phyloP scores from a whole-genome alignment of 2,888 invertebrate species.

The Euplexia lucipara region DNA sequence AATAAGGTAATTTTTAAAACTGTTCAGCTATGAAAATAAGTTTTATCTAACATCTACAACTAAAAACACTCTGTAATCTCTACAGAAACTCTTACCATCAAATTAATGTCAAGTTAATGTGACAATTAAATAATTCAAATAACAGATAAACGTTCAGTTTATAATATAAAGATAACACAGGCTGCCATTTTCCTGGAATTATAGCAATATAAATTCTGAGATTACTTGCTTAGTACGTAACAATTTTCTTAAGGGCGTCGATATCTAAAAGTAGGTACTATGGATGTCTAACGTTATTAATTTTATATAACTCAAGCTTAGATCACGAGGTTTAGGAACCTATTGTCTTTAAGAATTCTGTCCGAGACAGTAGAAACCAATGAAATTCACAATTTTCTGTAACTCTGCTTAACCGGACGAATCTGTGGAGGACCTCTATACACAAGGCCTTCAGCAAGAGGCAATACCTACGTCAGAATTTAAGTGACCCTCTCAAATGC shows the following conservation, averaged over 20 bases:
- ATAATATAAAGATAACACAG: conserved; percentile 27
- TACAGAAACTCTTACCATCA: conserved; percentile 15
- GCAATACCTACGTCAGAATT: too few species aligned
- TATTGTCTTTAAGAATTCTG: conserved; percentile 6
- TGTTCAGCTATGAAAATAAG: too few species aligned
- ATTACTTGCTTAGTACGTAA: conserved; percentile 23
- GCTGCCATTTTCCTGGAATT: conserved; percentile 28
- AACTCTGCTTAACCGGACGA: too few species aligned
- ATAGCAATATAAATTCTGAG: conserved; percentile 27
- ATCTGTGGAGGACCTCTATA: too few species aligned
- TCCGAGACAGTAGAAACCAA: conserved; percentile 4
- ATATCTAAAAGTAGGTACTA: conserved; percentile 16
- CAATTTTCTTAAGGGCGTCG: conserved; percentile 14
- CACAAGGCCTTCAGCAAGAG: too few species aligned
- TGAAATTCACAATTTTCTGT: conserved; percentile 3
- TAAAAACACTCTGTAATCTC: not conserved
- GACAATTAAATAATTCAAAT: conserved; percentile 15
- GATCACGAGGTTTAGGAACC: conserved; percentile 13
- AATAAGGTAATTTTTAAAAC: too few species aligned
- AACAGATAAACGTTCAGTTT: conserved; percentile 12
- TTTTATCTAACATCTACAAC: too few species aligned
- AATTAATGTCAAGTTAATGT: conserved; percentile 1
- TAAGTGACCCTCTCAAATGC: too few species aligned
- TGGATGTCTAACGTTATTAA: not conserved
- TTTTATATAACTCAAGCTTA: conserved; percentile 13